phyloP scores from a whole-genome alignment of 2,888 invertebrate genomes.

The Celastrina argiolus region DNA sequence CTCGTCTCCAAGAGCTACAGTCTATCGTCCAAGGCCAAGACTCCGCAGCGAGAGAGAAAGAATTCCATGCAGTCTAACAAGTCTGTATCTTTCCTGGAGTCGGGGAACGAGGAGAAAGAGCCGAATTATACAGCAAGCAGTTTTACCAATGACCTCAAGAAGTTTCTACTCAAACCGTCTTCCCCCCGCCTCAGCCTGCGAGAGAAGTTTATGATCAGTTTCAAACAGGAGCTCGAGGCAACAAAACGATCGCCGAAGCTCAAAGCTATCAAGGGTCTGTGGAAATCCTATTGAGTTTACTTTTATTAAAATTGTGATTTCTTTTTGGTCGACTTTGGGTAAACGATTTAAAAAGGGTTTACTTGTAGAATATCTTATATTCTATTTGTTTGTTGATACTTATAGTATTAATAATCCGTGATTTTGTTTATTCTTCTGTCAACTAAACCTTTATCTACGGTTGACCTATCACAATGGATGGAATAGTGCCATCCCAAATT shows the following conservation, averaged over 20 bases:
- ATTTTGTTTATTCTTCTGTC: background rate
- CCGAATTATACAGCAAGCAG: slow-evolving; percentile 73
- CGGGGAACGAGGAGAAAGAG: slow-evolving; percentile 62
- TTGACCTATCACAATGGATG: background rate
- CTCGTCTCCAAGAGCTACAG: slow-evolving; percentile 60
- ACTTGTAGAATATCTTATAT: too few relatives aligned
- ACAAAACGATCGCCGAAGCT: slow-evolving; percentile 69
- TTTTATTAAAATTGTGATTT: slow-evolving; percentile 23
- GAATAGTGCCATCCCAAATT: background rate
- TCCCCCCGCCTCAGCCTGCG: slow-evolving; percentile 64
- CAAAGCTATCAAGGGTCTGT: slow-evolving; percentile 70
- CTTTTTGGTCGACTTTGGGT: slow-evolving; percentile 28
- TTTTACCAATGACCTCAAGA: slow-evolving; percentile 72
- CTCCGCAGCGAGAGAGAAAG: slow-evolving; percentile 49
- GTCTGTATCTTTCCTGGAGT: slow-evolving; percentile 71
- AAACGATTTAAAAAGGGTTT: background rate
- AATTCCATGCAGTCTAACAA: slow-evolving; percentile 71
- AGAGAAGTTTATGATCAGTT: slow-evolving; percentile 69
- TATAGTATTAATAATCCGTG: too few relatives aligned
- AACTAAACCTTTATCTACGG: background rate
- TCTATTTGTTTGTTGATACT: too few relatives aligned
- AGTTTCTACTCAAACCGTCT: slow-evolving; percentile 65
- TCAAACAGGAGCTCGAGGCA: slow-evolving; percentile 69
- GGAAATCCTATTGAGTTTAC: slow-evolving; percentile 66
- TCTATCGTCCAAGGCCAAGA: slow-evolving; percentile 43